phyloP scores from a whole-genome alignment of 1,140 invertebrate genomes.

The Leptopilina clavipes region DNA sequence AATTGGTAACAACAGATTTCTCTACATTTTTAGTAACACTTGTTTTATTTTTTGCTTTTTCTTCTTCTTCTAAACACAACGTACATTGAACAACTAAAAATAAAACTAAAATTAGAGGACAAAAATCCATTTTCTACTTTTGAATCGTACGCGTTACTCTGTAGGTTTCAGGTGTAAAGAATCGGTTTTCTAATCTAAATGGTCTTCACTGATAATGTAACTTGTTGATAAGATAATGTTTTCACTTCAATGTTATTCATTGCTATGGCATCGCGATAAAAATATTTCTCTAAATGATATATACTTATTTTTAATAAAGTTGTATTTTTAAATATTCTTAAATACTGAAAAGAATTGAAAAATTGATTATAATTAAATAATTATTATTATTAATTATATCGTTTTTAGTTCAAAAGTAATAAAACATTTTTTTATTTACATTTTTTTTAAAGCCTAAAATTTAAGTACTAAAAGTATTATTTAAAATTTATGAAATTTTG shows the following conservation, averaged over 20 bases:
- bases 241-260: background rate
- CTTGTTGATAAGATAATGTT: slow-evolving; percentile 19
- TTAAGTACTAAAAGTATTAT: no score
- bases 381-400: no score
- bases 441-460: no score
- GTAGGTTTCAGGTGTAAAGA: slow-evolving; percentile 18
- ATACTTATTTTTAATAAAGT: no score
- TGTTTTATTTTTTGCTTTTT: background rate
- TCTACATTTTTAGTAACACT: background rate
- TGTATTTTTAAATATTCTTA: no score
- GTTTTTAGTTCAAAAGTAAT: no score
- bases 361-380: no score
- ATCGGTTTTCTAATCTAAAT: slow-evolving; percentile 20
- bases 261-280: slow-evolving; percentile 36
- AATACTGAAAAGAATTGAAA: no score
- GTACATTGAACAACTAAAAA: background rate
- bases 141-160: background rate
- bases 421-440: no score
- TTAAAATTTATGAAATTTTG: no score
- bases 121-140: slow-evolving; percentile 3
- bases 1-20: background rate
- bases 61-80: background rate
- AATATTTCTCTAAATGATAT: background rate
- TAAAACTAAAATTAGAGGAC: background rate
- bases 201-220: slow-evolving; percentile 21